Conservation (phyloP, 1,140 invertebrate genomes). For the Probaryconus sp. region DNA sequence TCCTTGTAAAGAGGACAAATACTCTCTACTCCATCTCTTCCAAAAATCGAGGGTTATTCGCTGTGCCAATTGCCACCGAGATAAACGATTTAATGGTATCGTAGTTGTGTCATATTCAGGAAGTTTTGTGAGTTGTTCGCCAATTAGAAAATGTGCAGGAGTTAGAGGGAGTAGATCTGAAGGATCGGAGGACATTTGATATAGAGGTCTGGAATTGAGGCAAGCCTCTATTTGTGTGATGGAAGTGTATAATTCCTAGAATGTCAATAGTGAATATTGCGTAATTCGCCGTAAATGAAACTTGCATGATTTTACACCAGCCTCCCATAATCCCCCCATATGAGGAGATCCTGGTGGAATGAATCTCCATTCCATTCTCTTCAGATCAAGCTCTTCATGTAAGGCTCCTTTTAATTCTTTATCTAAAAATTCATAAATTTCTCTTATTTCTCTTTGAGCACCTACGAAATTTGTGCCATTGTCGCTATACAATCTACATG, state of each 20-base stretch:
- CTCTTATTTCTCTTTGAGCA: background rate
- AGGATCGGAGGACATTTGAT: constrained; percentile 56
- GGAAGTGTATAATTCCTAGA: constrained; percentile 60
- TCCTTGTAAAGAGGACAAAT: constrained; percentile 53
- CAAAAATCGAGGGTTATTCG: constrained; percentile 52
- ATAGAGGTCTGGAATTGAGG: constrained; percentile 64
- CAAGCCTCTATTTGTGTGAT: constrained; percentile 61
- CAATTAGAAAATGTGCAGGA: constrained; percentile 62
- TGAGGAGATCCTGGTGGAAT: constrained; percentile 65
- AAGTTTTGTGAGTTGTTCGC: constrained; percentile 15
- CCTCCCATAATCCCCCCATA: constrained; percentile 70
- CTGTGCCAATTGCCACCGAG: constrained; percentile 25
- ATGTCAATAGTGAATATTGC: constrained; percentile 28
- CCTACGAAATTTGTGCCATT: too few relatives aligned
- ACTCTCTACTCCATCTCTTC: constrained; percentile 59
- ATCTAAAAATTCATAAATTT: background rate
- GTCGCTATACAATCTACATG: background rate
- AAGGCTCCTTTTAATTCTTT: background rate
- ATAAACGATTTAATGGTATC: constrained; percentile 29
- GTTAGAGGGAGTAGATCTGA: constrained; percentile 48
- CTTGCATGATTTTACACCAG: constrained; percentile 60
- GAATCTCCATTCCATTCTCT: constrained; percentile 66
- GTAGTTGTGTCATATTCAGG: constrained; percentile 23
- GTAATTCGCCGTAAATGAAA: constrained; percentile 41
- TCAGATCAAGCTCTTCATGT: background rate